Percentiles rank a stretch among this genome's conserved stretches.
phyloP scores from a whole-genome alignment of 2,797 vertebrate genomes.

The Hipposideros larvatus region DNA sequence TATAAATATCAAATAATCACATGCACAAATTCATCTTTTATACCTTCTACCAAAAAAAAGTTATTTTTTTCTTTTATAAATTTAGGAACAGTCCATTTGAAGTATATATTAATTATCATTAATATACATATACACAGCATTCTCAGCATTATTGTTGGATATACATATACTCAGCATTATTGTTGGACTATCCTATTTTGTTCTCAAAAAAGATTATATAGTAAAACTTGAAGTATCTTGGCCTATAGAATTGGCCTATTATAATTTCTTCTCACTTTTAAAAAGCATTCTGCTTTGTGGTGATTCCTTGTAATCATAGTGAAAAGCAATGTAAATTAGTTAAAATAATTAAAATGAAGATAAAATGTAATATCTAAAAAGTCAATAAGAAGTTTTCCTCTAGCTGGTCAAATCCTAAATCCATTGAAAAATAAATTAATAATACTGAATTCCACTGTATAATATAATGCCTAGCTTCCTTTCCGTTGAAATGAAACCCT shows the following conservation, averaged over 20 bases:
- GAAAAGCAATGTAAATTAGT: conserved; percentile 27
- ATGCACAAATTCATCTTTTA: conserved; percentile 14
- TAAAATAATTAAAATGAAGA: conserved; percentile 55
- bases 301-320: conserved; percentile 19
- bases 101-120: conserved; percentile 17
- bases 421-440: conserved; percentile 57
- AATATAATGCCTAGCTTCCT: conserved; percentile 1
- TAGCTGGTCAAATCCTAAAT: conserved; percentile 29
- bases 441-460: background rate
- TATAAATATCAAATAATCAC: background rate
- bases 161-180: background rate
- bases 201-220: conserved; percentile 21
- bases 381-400: conserved; percentile 40
- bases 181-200: background rate
- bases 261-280: conserved; percentile 37
- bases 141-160: background rate
- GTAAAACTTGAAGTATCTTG: conserved; percentile 4
- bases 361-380: conserved; percentile 46
- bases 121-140: too few relatives aligned
- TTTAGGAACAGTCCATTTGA: conserved; percentile 42
- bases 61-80: conserved; percentile 37
- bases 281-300: background rate
- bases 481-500: background rate
- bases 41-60: background rate
- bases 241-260: background rate